phyloP scores from a whole-genome alignment of 2,797 vertebrate genomes.

The Xyrichtys novacula region DNA sequence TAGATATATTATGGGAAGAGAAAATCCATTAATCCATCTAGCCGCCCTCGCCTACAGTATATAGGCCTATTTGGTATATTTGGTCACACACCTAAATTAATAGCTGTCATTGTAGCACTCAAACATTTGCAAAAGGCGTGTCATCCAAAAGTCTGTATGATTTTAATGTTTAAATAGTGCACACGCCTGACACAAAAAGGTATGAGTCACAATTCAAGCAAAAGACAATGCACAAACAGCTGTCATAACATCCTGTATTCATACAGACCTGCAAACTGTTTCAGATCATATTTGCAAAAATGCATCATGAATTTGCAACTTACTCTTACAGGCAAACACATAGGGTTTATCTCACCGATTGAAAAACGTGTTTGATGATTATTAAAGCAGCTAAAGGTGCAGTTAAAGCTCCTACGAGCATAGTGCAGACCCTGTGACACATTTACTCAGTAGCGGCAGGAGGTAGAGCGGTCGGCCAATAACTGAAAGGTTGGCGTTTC shows the following conservation, averaged over 20 bases:
- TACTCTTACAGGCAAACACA: no score
- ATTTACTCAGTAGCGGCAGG: no score
- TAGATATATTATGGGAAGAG: not conserved
- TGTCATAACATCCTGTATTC: not conserved
- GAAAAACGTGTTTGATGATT: no score
- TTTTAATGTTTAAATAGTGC: not conserved
- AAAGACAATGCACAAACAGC: not conserved
- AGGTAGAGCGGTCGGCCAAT: no score
- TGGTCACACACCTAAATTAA: not conserved
- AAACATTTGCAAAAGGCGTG: constrained; percentile 1
- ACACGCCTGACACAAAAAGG: not conserved
- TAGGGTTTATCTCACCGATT: no score
- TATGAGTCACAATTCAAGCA: constrained; percentile 1
- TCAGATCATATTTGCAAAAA: not conserved
- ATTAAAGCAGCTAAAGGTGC: no score
- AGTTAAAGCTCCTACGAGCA: no score
- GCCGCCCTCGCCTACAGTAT: no score
- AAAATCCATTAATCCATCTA: not conserved
- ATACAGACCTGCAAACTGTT: not conserved
- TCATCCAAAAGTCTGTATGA: not conserved
- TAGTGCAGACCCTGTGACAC: no score
- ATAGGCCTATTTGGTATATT: not conserved
- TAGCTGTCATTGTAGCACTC: not conserved
- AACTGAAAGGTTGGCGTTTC: no score
- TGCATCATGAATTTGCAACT: not conserved